Percentiles rank a stretch among this genome's conserved stretches.
These are phyloP conservation scores for Drosophila fuyamai DNA, from an alignment of 1,140 invertebrate genomes.

Conservation along the genomic window DNA sequence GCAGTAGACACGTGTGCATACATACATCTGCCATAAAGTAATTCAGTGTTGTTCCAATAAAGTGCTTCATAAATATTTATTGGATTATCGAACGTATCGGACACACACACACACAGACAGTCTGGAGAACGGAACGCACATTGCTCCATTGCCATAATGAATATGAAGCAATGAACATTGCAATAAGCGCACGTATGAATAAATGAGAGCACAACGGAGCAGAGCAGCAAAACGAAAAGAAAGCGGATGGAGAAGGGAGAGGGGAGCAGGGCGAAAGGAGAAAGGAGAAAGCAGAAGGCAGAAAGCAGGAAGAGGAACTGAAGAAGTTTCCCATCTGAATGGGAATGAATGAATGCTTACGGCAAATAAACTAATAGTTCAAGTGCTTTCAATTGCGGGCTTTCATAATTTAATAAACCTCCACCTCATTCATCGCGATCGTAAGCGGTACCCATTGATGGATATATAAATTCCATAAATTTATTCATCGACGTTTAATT, in stretches of 20 bases:
- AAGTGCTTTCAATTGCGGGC: constrained; percentile 38
- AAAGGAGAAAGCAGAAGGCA: not conserved
- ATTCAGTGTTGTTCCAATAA: constrained; percentile 83
- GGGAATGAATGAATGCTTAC: constrained; percentile 42
- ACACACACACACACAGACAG: constrained; percentile 46
- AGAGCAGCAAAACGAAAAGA: constrained; percentile 46
- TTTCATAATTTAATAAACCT: constrained; percentile 31
- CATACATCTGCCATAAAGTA: constrained; percentile 70
- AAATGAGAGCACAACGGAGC: constrained; percentile 65
- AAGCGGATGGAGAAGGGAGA: constrained; percentile 7
- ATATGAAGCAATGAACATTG: constrained; percentile 82
- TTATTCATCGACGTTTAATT: constrained; percentile 57
- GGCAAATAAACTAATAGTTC: constrained; percentile 60
- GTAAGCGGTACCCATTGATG: constrained; percentile 9
- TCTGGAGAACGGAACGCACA: constrained; percentile 53
- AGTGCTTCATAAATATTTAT: constrained; percentile 84
- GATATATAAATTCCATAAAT: constrained; percentile 42
- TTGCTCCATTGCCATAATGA: constrained; percentile 78
- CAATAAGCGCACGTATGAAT: constrained; percentile 82
- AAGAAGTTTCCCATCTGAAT: constrained; percentile 34
- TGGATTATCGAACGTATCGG: constrained; percentile 79
- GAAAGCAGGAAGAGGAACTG: constrained; percentile 11
- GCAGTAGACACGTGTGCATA: constrained; percentile 31
- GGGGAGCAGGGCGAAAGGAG: constrained; percentile 1
- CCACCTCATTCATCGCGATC: not conserved